phyloP scores from a whole-genome alignment of 2,113 vertebrate genomes.

The Sula dactylatra region DNA sequence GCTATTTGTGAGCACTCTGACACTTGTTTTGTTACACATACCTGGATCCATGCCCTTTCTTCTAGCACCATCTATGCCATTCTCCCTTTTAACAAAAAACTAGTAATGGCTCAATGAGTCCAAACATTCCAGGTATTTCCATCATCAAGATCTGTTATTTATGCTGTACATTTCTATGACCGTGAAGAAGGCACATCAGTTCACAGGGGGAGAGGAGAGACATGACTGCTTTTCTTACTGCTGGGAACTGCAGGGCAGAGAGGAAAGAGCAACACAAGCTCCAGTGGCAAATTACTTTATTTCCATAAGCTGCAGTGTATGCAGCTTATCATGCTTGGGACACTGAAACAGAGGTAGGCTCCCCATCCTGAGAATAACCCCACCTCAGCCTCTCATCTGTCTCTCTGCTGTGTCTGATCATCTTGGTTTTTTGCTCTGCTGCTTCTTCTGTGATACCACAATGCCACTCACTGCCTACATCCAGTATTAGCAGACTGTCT shows the following conservation, averaged over 20 bases:
- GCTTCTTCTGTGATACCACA: neutral
- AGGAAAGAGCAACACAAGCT: neutral
- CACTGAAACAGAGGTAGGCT: neutral
- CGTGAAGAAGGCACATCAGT: neutral
- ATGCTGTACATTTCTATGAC: neutral
- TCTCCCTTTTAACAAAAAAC: neutral
- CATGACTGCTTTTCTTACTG: neutral
- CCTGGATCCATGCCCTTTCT: neutral
- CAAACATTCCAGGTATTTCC: neutral
- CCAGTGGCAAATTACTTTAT: neutral
- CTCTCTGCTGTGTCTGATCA: neutral
- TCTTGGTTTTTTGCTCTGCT: neutral
- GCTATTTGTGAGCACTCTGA: neutral
- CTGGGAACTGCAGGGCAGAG: neutral
- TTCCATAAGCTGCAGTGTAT: neutral
- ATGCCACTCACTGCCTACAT: slow-evolving; percentile 43
- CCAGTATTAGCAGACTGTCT: slow-evolving; percentile 30
- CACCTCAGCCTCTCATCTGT: neutral
- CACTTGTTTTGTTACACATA: neutral
- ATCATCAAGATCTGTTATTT: neutral
- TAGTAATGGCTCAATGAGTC: neutral
- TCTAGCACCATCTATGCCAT: neutral
- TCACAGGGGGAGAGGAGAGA: neutral
- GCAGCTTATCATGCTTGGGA: neutral
- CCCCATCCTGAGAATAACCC: neutral